A percentile compares a stretch with the other conserved stretches of the same genome.
phyloP scores from a whole-genome alignment of 2,113 vertebrate species.

The Marmota flaviventris region DNA sequence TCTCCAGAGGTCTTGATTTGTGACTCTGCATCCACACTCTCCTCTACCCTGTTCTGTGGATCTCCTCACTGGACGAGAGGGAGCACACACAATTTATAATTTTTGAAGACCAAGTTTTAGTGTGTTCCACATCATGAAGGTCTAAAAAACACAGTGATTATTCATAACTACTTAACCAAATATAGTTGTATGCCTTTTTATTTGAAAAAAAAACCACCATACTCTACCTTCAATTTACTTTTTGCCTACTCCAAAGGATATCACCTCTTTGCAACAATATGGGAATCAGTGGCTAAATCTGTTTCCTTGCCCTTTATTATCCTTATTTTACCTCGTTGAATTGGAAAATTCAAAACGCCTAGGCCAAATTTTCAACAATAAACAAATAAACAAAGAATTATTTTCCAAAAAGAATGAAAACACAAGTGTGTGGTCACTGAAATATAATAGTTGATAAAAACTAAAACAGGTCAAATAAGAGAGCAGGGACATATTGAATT shows the following conservation, averaged over 20 bases:
- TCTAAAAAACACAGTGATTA: conserved; percentile 2
- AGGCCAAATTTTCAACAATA: background rate
- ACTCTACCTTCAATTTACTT: background rate
- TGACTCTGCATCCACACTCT: no score
- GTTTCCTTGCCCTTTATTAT: background rate
- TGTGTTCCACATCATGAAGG: background rate
- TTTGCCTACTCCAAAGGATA: background rate
- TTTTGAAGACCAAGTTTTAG: background rate
- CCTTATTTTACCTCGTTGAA: background rate
- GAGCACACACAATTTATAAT: background rate
- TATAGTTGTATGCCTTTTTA: background rate
- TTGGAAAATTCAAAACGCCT: background rate
- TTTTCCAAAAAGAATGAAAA: background rate
- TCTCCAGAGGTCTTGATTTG: no score
- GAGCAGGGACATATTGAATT: background rate
- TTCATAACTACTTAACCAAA: background rate
- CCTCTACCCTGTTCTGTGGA: no score
- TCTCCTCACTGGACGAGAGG: no score
- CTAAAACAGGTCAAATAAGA: background rate
- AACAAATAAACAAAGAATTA: background rate
- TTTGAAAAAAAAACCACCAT: background rate
- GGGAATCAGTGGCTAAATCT: background rate
- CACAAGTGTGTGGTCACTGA: background rate
- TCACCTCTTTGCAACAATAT: background rate
- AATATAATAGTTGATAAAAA: background rate